phyloP scores from a whole-genome alignment of 1,140 invertebrate genomes.

The Asobara japonica region DNA sequence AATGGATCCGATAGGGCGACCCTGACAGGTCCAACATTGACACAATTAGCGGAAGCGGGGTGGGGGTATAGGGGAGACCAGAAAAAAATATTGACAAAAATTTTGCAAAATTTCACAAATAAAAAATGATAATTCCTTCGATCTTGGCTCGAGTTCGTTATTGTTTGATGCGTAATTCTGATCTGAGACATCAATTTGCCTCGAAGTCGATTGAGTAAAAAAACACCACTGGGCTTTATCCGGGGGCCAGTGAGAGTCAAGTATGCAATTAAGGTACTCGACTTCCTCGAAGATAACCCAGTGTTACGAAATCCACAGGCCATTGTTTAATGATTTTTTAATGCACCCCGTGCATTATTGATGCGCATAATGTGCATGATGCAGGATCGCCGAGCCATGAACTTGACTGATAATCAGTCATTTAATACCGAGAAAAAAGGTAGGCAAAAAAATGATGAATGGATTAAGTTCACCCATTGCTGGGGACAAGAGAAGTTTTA shows the following conservation, averaged over 20 bases:
- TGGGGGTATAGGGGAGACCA: no score
- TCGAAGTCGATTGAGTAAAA: neutral
- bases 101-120: no score
- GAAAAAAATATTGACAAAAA: no score
- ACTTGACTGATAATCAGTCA: constrained; percentile 16
- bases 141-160: no score
- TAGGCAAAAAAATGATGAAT: constrained; percentile 12
- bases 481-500: no score
- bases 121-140: no score
- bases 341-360: constrained; percentile 3
- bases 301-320: constrained; percentile 11
- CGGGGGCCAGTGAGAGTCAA: constrained; percentile 27
- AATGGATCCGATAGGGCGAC: no score
- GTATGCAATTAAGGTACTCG: constrained; percentile 26
- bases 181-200: constrained; percentile 28
- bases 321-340: constrained; percentile 15
- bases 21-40: no score
- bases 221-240: neutral
- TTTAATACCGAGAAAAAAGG: neutral
- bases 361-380: constrained; percentile 16
- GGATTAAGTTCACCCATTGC: neutral
- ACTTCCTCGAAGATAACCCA: constrained; percentile 11
- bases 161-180: no score
- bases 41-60: no score
- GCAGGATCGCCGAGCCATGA: constrained; percentile 2